Conservation (phyloP, 2,888 invertebrate genomes). For the Acleris holmiana region DNA sequence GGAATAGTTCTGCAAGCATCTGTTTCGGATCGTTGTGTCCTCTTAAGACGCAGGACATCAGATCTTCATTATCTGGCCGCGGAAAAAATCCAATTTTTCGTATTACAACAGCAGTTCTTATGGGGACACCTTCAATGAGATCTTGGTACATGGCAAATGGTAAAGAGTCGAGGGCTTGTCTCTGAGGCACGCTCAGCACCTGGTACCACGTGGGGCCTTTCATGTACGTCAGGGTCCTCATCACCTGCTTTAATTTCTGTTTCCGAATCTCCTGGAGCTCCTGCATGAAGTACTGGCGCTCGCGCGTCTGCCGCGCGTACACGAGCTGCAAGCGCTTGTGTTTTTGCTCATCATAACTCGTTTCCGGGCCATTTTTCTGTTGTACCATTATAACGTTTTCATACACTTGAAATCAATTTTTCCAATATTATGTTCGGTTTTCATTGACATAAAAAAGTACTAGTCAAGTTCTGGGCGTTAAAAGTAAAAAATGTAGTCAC, state of each 20-base stretch:
- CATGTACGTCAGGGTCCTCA: constrained; percentile 47
- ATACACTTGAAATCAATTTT: too few species aligned
- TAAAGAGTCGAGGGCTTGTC: constrained; percentile 60
- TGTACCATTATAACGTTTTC: constrained; percentile 7
- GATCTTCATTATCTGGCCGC: constrained; percentile 55
- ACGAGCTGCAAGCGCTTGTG: constrained; percentile 58
- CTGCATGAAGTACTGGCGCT: constrained; percentile 67
- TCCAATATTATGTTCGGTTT: too few species aligned
- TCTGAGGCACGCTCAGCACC: constrained; percentile 68
- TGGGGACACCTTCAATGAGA: constrained; percentile 65
- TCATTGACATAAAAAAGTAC: too few species aligned
- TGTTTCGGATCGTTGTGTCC: constrained; percentile 67
- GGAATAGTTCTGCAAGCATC: constrained; percentile 70
- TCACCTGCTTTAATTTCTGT: constrained; percentile 48
- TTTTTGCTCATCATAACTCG: constrained; percentile 50
- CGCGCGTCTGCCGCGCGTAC: constrained; percentile 59
- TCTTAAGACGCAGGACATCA: constrained; percentile 63
- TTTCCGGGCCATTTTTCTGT: constrained; percentile 4
- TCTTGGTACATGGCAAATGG: constrained; percentile 67
- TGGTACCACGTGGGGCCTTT: constrained; percentile 76
- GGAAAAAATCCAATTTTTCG: constrained; percentile 62
- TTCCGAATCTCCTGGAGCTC: constrained; percentile 64
- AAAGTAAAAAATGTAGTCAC: constrained; percentile 41
- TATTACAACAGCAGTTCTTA: constrained; percentile 56
- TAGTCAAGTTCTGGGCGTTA: too few species aligned